These are phyloP conservation scores for Alfaro cultratus DNA, from an alignment of 2,797 vertebrate genomes.

Conservation along the genomic window DNA sequence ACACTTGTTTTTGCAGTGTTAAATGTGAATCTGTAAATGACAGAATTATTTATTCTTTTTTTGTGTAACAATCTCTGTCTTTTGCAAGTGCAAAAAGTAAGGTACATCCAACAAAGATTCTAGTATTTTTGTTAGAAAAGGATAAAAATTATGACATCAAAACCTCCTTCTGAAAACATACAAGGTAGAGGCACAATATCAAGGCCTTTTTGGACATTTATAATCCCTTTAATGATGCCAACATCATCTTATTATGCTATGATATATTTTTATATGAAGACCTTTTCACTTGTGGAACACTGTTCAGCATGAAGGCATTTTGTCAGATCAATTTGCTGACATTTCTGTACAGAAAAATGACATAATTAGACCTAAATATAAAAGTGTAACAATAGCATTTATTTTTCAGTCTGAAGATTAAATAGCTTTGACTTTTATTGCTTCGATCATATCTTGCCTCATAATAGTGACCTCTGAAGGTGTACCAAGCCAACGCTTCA, in stretches of 20 bases:
- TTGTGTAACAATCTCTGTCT: background rate
- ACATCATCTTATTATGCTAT: constrained; percentile 8
- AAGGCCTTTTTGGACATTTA: background rate
- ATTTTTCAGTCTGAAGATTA: constrained; percentile 39
- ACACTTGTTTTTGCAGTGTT: background rate
- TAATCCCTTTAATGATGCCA: constrained; percentile 10
- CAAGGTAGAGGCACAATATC: background rate
- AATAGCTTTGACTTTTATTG: constrained; percentile 46
- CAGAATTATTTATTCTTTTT: background rate
- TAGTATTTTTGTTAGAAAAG: background rate
- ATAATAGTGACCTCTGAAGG: constrained; percentile 48
- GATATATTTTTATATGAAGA: constrained; percentile 16
- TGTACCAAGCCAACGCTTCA: constrained; percentile 38
- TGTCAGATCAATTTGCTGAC: constrained; percentile 31
- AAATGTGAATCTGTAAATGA: background rate
- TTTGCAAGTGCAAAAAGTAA: background rate
- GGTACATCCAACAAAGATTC: background rate
- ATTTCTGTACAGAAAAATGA: constrained; percentile 37
- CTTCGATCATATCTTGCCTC: constrained; percentile 44
- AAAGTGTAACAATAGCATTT: constrained; percentile 37
- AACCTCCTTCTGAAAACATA: background rate
- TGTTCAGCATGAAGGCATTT: constrained; percentile 19
- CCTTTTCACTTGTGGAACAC: constrained; percentile 22
- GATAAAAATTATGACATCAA: background rate
- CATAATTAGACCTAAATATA: constrained; percentile 38